Conservation (phyloP, 2,113 vertebrate species). For the Labrus mixtus region DNA sequence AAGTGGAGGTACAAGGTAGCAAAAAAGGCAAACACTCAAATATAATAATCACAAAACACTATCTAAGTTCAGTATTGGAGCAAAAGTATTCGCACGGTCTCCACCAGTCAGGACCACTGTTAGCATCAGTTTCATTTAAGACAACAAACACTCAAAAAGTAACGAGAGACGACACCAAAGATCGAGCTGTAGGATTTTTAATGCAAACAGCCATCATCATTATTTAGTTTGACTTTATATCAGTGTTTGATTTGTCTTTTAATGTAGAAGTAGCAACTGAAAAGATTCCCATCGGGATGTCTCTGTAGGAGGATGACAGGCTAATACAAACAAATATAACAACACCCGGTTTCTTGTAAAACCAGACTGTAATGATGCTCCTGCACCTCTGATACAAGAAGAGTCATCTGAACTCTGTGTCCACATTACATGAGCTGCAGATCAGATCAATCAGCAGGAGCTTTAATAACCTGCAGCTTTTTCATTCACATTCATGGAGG, state of each 20-base stretch:
- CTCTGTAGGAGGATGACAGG: not conserved
- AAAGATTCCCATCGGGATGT: not conserved
- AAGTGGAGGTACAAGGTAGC: too few species aligned
- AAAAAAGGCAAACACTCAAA: too few species aligned
- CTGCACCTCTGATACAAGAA: not conserved
- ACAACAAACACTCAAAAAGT: not conserved
- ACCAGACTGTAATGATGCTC: not conserved
- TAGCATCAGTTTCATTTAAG: not conserved
- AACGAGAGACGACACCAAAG: not conserved
- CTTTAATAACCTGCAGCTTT: too few species aligned
- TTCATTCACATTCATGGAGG: not conserved
- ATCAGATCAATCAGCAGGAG: too few species aligned
- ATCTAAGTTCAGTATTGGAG: too few species aligned
- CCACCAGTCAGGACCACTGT: too few species aligned
- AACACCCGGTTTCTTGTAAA: not conserved
- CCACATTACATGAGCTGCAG: not conserved
- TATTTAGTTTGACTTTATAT: slow-evolving; percentile 4
- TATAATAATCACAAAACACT: too few species aligned
- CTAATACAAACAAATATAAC: not conserved
- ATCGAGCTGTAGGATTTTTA: slow-evolving; percentile 13
- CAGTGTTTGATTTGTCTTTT: not conserved
- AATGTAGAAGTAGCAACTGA: not conserved
- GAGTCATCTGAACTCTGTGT: not conserved
- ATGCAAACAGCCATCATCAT: slow-evolving; percentile 25
- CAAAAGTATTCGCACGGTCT: too few species aligned